These are phyloP conservation scores for Tridacna crocea DNA, from an alignment of 2,888 invertebrate genomes.

Conservation along the genomic window DNA sequence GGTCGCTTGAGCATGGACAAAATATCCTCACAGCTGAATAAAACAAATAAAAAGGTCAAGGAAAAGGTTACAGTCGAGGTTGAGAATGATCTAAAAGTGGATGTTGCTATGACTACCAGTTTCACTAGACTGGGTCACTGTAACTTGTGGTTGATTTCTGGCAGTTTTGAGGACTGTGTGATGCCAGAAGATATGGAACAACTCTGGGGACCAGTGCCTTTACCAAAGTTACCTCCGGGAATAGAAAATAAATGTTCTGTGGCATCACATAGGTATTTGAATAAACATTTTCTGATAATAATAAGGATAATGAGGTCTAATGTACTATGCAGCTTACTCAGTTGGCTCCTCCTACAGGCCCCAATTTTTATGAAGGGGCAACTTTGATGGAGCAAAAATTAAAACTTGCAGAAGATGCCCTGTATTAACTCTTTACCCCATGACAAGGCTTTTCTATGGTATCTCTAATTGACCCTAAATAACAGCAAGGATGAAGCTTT, in stretches of 20 bases:
- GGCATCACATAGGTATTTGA: constrained; percentile 80
- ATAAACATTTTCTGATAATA: background rate
- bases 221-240: constrained; percentile 78
- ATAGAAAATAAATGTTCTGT: constrained; percentile 81
- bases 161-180: constrained; percentile 81
- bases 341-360: too few species aligned
- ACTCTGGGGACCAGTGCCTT: constrained; percentile 83
- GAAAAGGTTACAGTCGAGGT: constrained; percentile 53
- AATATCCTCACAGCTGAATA: constrained; percentile 31
- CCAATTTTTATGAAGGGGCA: too few species aligned
- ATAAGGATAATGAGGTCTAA: too few species aligned
- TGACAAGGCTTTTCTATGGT: too few species aligned
- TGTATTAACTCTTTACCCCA: too few species aligned
- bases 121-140: constrained; percentile 68
- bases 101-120: constrained; percentile 55
- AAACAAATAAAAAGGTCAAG: constrained; percentile 21
- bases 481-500: too few species aligned
- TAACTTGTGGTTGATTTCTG: constrained; percentile 79
- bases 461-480: too few species aligned
- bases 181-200: constrained; percentile 81
- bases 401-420: too few species aligned
- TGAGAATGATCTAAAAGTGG: constrained; percentile 40
- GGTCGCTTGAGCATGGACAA: constrained; percentile 38
- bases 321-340: too few species aligned
- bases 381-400: too few species aligned